A percentile compares a stretch with the other conserved stretches of the same genome.
Evolutionary conservation across 2,113 vertebrate genomes (phyloP).

Genomic region (Cochlearius cochlearius): DNA sequence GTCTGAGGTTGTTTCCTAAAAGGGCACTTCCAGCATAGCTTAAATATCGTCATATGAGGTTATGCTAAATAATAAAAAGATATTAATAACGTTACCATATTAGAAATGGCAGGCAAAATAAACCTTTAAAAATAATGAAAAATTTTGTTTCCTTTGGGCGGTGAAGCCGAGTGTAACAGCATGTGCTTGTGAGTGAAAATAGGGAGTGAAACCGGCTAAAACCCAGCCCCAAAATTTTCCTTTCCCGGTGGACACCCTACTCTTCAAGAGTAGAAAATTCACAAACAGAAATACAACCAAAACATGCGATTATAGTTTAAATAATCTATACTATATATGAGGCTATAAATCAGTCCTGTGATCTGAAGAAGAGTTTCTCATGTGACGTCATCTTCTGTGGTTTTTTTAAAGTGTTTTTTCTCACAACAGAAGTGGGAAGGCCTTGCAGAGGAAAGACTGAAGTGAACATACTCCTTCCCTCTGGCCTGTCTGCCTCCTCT

Average conservation of each 20-base stretch:
- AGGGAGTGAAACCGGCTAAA: not conserved
- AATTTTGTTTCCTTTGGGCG: not conserved
- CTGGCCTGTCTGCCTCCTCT: not conserved
- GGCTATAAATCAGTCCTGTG: not conserved
- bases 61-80: not conserved
- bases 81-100: not conserved
- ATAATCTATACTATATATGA: not conserved
- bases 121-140: not conserved
- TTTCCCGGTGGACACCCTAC: not conserved
- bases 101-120: not conserved
- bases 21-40: not conserved
- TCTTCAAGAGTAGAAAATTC: not conserved
- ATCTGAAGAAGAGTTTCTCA: not conserved
- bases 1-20: not conserved
- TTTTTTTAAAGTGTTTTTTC: not conserved
- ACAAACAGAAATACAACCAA: not conserved
- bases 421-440: not conserved
- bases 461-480: not conserved
- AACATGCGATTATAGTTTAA: not conserved
- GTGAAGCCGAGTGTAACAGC: not conserved
- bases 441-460: not conserved
- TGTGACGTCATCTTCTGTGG: not conserved
- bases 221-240: not conserved
- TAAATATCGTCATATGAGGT: not conserved
- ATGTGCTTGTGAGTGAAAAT: not conserved